Conservation (phyloP, 2,797 vertebrate species). For the Paratrypauchen microcephalus region DNA sequence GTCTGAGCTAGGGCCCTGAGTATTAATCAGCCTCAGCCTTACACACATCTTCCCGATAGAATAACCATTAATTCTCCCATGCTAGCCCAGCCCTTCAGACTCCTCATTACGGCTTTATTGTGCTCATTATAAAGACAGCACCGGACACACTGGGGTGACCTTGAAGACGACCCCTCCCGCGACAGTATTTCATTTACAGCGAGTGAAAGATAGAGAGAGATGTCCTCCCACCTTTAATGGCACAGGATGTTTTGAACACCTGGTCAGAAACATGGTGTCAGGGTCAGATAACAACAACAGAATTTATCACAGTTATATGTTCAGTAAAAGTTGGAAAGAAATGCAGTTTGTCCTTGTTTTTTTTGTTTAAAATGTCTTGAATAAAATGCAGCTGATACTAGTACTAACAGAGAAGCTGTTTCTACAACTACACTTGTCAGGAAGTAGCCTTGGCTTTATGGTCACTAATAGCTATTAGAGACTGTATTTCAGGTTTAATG, state of each 20-base stretch:
- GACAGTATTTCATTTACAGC: constrained; percentile 23
- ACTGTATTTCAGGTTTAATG: neutral
- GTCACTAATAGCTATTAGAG: neutral
- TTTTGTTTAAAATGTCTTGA: constrained; percentile 1
- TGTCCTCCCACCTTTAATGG: neutral
- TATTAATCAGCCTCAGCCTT: constrained; percentile 53
- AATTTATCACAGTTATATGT: constrained; percentile 10
- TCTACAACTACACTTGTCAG: neutral
- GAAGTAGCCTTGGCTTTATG: neutral
- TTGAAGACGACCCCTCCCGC: constrained; percentile 38
- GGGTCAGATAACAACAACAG: constrained; percentile 18
- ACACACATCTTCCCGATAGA: constrained; percentile 38
- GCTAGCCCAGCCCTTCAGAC: constrained; percentile 36
- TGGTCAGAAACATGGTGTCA: constrained; percentile 4
- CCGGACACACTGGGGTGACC: constrained; percentile 37
- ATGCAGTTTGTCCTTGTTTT: constrained; percentile 9
- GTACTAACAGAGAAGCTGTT: neutral
- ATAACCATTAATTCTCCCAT: constrained; percentile 47
- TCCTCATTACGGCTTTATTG: constrained; percentile 52
- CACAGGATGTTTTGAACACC: constrained; percentile 17
- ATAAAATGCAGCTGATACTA: neutral
- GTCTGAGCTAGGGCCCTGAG: constrained; percentile 38
- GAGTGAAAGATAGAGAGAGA: constrained; percentile 6
- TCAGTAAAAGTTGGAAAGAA: constrained; percentile 4
- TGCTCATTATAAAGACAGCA: constrained; percentile 50